Evolutionary conservation across 2,797 vertebrate genomes (phyloP).

Genomic region (Rhabdomys pumilio): DNA sequence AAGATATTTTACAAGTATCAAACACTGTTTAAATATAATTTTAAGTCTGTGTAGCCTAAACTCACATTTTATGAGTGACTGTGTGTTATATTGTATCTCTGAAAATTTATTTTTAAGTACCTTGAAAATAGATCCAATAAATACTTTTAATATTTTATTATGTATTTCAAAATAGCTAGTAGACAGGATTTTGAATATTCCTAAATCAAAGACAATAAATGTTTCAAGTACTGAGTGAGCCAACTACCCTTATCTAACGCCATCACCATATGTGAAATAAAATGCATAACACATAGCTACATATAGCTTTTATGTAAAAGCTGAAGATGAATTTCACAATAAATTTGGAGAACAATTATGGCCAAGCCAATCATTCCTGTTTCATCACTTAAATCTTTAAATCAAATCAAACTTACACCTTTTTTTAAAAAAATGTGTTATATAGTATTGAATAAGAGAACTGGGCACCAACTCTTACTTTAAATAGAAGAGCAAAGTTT

Average conservation of each 20-base stretch:
- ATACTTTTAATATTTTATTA: neutral
- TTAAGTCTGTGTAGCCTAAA: neutral
- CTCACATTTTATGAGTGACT: neutral
- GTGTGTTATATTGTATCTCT: neutral
- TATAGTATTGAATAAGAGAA: constrained; percentile 49
- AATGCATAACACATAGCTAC: neutral
- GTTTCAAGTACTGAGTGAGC: neutral
- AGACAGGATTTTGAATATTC: neutral
- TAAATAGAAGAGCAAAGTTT: constrained; percentile 68
- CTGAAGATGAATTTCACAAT: neutral
- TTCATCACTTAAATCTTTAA: constrained; percentile 78
- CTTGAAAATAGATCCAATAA: constrained; percentile 7
- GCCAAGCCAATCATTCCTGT: constrained; percentile 83
- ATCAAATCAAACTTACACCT: constrained; percentile 72
- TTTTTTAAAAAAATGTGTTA: constrained; percentile 63
- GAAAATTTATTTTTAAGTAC: constrained; percentile 68
- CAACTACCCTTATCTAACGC: neutral
- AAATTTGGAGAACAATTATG: constrained; percentile 76
- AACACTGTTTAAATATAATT: neutral
- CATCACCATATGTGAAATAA: neutral
- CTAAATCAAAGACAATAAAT: neutral
- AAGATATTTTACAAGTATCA: constrained; percentile 4
- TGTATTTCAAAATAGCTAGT: neutral
- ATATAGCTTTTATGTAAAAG: neutral
- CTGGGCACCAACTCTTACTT: constrained; percentile 76